Base-by-base conservation (phyloP, 2,888 invertebrate genomes). In the Drosophila borborema region DNA sequence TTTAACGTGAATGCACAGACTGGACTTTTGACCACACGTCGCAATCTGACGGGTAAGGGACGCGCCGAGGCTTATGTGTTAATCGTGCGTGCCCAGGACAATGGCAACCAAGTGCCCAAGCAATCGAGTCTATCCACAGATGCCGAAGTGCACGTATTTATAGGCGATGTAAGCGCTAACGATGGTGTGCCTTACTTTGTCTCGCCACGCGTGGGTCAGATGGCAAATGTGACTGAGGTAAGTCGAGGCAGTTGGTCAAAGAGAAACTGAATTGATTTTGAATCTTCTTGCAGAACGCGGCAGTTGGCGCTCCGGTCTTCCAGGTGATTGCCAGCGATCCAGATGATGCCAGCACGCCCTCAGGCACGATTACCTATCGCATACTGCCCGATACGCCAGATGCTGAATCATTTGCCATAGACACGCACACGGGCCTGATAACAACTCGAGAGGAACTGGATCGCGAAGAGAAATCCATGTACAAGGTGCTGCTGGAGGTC, bases 161-260 rank as follows among this genome's bases (percentile, higher is more conserved):
- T 97, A 45, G 96, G 97, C 0, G 97, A 97, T 82, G 96, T 97
- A 0, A 96, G 96, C 58, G 95, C 95, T 67, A 97, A 97, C 84
- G 97, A 97, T 90, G 97, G 97, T 0, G 96, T 97, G 1, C 97
- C 97, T 0, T 94, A 95, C 31, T 96, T 97, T 85, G 94, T 96
- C 18, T 94, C 95, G 62, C 97, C 97, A 0, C 94, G 95, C 9
- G 92, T 94, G 5, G 96, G 96, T 46, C 96, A 97, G 91, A 93
- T 94, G n/a, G 95, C 96, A 0, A 94, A 94, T 81, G 94, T 96
- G 7, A 95, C 95, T 20, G 97, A 97, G 94, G 96, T 96, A 72
- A 87, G 72, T 65, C 0, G 0, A 10, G 1, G 23, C 23, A 7
- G 6, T 3, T 7, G 0, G 12, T 0, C 1, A 6, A 4, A 45